A percentile compares a stretch with the other conserved stretches of the same genome.
These are phyloP conservation scores for Mastomys natalensis DNA, from an alignment of 2,113 vertebrate genomes.

Conservation along the genomic window DNA sequence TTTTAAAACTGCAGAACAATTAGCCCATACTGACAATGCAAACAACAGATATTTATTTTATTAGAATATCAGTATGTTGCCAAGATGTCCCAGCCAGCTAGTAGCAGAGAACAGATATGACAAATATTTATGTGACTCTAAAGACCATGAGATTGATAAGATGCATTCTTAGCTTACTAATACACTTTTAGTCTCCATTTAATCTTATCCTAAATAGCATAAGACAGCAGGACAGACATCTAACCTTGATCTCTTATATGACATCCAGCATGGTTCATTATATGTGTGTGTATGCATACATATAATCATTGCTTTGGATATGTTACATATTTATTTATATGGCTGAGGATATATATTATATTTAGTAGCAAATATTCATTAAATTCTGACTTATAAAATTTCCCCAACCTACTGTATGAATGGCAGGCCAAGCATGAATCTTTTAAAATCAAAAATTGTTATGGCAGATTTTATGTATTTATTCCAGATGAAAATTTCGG, in stretches of 20 bases:
- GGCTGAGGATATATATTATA: neutral
- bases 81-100: neutral
- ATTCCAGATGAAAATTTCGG: neutral
- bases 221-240: neutral
- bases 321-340: neutral
- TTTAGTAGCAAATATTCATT: conserved; percentile 4
- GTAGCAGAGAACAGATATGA: neutral
- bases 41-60: neutral
- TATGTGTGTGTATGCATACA: neutral
- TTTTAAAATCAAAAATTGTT: conserved; percentile 14
- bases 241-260: neutral
- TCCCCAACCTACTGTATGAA: neutral
- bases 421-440: conserved; percentile 15
- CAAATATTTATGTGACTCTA: neutral
- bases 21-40: neutral
- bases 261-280: neutral
- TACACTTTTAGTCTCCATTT: conserved; percentile 10
- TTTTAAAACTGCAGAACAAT: neutral
- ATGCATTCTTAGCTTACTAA: neutral
- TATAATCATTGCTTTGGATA: neutral
- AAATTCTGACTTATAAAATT: conserved; percentile 10
- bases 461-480: conserved; percentile 16
- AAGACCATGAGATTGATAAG: neutral
- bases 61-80: neutral
- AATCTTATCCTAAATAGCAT: neutral